These are phyloP conservation scores for Coluber constrictor DNA, from an alignment of 2,797 vertebrate genomes.

Conservation along the genomic window DNA sequence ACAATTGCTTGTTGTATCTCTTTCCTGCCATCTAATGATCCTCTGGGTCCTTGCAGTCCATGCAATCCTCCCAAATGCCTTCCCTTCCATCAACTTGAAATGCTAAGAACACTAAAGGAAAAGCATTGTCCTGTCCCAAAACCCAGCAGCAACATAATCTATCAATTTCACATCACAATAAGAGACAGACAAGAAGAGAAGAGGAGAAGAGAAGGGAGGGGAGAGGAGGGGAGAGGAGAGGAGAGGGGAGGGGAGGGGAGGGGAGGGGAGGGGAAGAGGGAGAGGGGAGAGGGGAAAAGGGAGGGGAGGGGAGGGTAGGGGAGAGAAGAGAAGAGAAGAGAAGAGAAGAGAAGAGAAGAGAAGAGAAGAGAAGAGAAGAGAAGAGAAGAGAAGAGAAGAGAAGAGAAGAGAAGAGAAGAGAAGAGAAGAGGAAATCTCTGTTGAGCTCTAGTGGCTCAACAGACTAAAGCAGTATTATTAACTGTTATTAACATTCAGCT, in stretches of 20 bases:
- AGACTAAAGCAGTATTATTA: too few relatives aligned
- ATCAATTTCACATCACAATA: not conserved
- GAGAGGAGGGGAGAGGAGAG: rapidly evolving
- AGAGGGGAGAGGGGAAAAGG: rapidly evolving
- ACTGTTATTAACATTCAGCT: too few relatives aligned
- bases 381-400: not conserved
- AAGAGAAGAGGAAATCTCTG: too few relatives aligned
- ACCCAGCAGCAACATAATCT: not conserved
- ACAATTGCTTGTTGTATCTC: not conserved
- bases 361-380: too few relatives aligned
- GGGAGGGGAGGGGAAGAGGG: too few relatives aligned
- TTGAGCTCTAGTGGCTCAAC: too few relatives aligned
- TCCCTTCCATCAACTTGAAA: not conserved
- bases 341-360: too few relatives aligned
- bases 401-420: not conserved
- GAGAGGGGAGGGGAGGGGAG: rapidly evolving
- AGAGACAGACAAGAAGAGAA: not conserved
- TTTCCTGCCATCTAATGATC: not conserved
- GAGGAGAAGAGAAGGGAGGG: too few relatives aligned
- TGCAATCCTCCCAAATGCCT: not conserved
- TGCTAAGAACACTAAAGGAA: not conserved
- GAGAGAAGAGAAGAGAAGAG: too few relatives aligned
- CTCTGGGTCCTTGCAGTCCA: not conserved
- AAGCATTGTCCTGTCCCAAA: not conserved
- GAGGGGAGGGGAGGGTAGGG: not conserved